Conservation (phyloP, 1,140 invertebrate species). For the Acromyrmex charruanus region DNA sequence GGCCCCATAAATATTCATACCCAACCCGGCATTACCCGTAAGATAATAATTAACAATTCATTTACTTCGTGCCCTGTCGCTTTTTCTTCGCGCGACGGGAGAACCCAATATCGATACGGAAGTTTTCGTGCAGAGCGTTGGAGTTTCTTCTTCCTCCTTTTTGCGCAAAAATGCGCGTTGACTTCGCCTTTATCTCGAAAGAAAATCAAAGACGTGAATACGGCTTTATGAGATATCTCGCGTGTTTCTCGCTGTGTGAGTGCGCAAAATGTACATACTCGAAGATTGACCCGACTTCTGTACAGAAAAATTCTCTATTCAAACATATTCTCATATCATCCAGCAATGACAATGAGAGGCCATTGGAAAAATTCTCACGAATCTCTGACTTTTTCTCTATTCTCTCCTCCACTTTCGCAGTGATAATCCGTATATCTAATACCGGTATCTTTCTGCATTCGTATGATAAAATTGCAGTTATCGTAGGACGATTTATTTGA, state of each 20-base stretch:
- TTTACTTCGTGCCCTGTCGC: constrained; percentile 35
- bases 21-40: background rate
- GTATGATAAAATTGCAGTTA: constrained; percentile 19
- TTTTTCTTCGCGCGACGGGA: background rate
- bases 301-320: background rate
- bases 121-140: background rate
- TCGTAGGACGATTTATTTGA: constrained; percentile 2
- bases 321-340: constrained; percentile 16
- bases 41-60: constrained; percentile 64
- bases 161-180: background rate
- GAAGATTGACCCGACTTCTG: too few species aligned
- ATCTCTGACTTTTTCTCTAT: background rate
- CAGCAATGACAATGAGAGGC: background rate
- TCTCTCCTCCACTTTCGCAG: background rate
- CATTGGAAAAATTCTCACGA: constrained; percentile 6
- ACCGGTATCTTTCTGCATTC: background rate
- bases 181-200: background rate
- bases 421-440: background rate
- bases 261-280: background rate
- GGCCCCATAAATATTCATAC: constrained; percentile 63
- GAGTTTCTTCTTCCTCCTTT: background rate
- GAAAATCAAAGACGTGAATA: background rate
- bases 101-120: constrained; percentile 25
- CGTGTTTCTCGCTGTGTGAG: background rate
- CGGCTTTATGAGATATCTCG: background rate